Percentiles rank a stretch among this genome's conserved stretches.
Evolutionary conservation across 2,797 vertebrate genomes (phyloP).

Genomic region (Pseudochromis fuscus): DNA sequence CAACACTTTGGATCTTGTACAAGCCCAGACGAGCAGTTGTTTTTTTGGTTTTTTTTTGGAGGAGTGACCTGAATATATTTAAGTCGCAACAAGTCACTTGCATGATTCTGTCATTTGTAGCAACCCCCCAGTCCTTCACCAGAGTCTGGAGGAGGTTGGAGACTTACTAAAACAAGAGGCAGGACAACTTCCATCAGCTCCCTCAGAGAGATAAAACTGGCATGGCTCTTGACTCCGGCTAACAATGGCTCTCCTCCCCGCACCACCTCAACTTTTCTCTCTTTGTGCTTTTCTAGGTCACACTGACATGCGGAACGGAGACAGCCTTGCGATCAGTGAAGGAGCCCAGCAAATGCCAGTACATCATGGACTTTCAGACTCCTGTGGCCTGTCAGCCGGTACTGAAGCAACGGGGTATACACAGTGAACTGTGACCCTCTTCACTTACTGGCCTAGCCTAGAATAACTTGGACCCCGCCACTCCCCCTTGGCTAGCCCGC

Average conservation of each 20-base stretch:
- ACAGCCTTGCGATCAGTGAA: slow-evolving; percentile 85
- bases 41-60: too few species aligned
- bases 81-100: slow-evolving; percentile 3
- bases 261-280: slow-evolving; percentile 61
- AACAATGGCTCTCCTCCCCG: slow-evolving; percentile 66
- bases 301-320: slow-evolving; percentile 86
- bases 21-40: not conserved
- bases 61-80: slow-evolving; percentile 5
- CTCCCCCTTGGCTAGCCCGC: slow-evolving; percentile 40
- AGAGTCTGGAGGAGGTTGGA: slow-evolving; percentile 9
- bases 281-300: slow-evolving; percentile 87
- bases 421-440: slow-evolving; percentile 76
- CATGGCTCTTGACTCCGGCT: slow-evolving; percentile 70
- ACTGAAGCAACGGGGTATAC: slow-evolving; percentile 69
- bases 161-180: slow-evolving; percentile 24
- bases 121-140: slow-evolving; percentile 21
- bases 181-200: slow-evolving; percentile 38
- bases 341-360: slow-evolving; percentile 81
- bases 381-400: slow-evolving; percentile 72
- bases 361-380: slow-evolving; percentile 78
- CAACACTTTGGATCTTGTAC: slow-evolving; percentile 12
- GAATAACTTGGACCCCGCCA: slow-evolving; percentile 53
- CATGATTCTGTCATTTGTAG: slow-evolving; percentile 46
- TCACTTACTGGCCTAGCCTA: slow-evolving; percentile 60
- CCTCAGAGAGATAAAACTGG: slow-evolving; percentile 37